Percentiles rank a stretch among this genome's conserved stretches.
Conservation (phyloP, 2,113 vertebrate species). For the Osmerus mordax region DNA sequence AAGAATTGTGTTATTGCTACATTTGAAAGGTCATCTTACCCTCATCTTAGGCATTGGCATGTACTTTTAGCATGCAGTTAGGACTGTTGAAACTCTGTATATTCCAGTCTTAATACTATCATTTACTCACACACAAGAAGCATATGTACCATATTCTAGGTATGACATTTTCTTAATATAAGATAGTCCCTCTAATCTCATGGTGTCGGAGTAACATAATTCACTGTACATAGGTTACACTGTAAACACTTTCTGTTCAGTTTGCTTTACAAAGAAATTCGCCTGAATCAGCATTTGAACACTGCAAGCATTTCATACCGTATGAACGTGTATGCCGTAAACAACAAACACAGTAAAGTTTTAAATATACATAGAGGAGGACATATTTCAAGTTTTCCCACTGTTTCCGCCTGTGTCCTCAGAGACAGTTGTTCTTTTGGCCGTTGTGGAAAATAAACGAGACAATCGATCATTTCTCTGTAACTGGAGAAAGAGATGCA, state of each 20-base stretch:
- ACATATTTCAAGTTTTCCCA: slow-evolving; percentile 40
- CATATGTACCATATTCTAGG: slow-evolving; percentile 34
- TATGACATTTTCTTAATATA: slow-evolving; percentile 63
- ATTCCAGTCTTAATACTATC: slow-evolving; percentile 40
- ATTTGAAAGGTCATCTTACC: slow-evolving; percentile 20
- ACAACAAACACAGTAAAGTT: slow-evolving; percentile 11
- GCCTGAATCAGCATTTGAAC: slow-evolving; percentile 25
- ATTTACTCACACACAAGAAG: slow-evolving; percentile 37
- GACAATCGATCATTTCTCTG: slow-evolving; percentile 26
- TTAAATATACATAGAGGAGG: slow-evolving; percentile 31
- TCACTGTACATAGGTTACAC: slow-evolving; percentile 37
- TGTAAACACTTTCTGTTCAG: slow-evolving; percentile 54
- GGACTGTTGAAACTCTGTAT: slow-evolving; percentile 27
- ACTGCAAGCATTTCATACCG: slow-evolving; percentile 28
- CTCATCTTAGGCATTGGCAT: slow-evolving; percentile 26
- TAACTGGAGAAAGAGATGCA: slow-evolving; percentile 27
- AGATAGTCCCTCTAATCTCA: slow-evolving; percentile 52
- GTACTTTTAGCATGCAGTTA: slow-evolving; percentile 47
- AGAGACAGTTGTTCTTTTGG: slow-evolving; percentile 6
- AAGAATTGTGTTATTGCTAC: slow-evolving; percentile 38
- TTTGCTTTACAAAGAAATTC: slow-evolving; percentile 56
- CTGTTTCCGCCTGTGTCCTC: slow-evolving; percentile 4
- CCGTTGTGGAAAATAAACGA: neutral
- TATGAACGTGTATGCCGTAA: neutral
- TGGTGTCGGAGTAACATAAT: slow-evolving; percentile 48